A percentile compares a stretch with the other conserved stretches of the same genome.
Evolutionary conservation across 2,888 invertebrate genomes (phyloP).

Genomic region (Leuctra nigra): DNA sequence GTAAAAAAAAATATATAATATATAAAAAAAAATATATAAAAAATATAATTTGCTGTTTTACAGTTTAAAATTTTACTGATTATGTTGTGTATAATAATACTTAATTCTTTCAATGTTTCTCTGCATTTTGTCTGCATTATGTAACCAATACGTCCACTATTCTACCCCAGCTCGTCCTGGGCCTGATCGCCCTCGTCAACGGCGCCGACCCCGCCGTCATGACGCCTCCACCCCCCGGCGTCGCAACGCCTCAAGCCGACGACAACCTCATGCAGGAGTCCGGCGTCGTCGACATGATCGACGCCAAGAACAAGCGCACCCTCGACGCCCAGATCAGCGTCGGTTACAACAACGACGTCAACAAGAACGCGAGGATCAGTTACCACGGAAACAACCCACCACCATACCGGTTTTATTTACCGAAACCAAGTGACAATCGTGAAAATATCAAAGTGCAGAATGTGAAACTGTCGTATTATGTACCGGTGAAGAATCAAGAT

Average conservation of each 20-base stretch:
- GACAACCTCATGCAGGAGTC: constrained; percentile 1
- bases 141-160: too few relatives aligned
- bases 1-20: too few relatives aligned
- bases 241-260: neutral
- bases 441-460: neutral
- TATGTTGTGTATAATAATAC: too few relatives aligned
- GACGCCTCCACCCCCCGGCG: neutral
- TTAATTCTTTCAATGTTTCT: too few relatives aligned
- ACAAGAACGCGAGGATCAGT: neutral
- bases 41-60: too few relatives aligned
- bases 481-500: too few relatives aligned
- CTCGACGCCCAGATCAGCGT: neutral
- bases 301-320: neutral
- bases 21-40: too few relatives aligned
- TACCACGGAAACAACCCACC: neutral
- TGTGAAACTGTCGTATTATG: neutral
- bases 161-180: too few relatives aligned
- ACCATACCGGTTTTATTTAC: neutral
- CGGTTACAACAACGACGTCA: neutral
- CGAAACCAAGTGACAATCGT: neutral
- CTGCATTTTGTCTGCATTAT: too few relatives aligned
- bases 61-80: too few relatives aligned
- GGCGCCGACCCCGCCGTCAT: neutral
- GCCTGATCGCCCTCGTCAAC: neutral
- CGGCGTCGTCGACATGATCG: neutral